Percentiles rank a stretch among this genome's conserved stretches.
phyloP scores from a whole-genome alignment of 2,888 invertebrate species.

The Axea sp. region DNA sequence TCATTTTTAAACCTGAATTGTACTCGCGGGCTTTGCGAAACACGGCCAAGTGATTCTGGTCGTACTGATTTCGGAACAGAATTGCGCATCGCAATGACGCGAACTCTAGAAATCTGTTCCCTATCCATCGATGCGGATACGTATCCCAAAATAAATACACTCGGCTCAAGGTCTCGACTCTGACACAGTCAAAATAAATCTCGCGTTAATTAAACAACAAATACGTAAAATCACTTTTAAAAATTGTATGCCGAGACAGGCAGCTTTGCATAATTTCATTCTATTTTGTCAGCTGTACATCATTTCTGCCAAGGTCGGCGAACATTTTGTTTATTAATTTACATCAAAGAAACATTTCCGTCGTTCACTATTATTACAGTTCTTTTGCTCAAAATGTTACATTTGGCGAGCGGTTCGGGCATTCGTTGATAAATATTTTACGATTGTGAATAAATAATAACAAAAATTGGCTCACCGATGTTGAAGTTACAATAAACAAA shows the following conservation, averaged over 20 bases:
- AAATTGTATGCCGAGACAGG: constrained; percentile 9
- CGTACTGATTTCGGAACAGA: background rate
- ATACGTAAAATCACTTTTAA: constrained; percentile 32
- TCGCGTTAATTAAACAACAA: constrained; percentile 56
- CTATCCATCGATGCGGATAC: constrained; percentile 27
- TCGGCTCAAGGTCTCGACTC: constrained; percentile 26
- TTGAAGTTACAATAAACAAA: too few relatives aligned
- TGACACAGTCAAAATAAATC: constrained; percentile 50
- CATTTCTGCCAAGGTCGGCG: constrained; percentile 22
- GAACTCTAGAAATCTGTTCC: constrained; percentile 30
- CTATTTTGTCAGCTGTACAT: constrained; percentile 55
- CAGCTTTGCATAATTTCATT: constrained; percentile 33
- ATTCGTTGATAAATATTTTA: too few relatives aligned
- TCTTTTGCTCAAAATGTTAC: too few relatives aligned
- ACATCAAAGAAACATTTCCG: background rate
- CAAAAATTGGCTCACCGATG: too few relatives aligned
- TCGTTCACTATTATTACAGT: too few relatives aligned
- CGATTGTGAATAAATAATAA: too few relatives aligned
- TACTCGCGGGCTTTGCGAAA: too few relatives aligned
- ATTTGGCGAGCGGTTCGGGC: too few relatives aligned
- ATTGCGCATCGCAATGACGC: background rate
- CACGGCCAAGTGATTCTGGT: too few relatives aligned
- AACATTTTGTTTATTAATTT: constrained; percentile 21
- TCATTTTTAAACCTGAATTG: too few relatives aligned
- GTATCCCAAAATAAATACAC: constrained; percentile 43